phyloP scores from a whole-genome alignment of 2,113 vertebrate species.

The Brachyhypopomus occidentalis region DNA sequence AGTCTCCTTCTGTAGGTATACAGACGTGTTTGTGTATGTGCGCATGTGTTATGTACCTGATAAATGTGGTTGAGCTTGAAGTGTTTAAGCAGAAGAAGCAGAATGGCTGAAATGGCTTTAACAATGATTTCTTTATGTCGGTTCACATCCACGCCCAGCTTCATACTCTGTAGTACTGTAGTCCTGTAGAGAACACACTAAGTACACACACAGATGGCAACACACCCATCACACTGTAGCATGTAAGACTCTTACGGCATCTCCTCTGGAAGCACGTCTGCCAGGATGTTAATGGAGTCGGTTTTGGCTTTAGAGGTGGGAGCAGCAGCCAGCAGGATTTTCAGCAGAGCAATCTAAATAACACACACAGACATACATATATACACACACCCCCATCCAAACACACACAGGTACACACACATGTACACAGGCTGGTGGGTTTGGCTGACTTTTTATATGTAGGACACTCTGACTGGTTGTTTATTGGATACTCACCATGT shows the following conservation, averaged over 20 bases:
- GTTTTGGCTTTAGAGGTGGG: constrained; percentile 99
- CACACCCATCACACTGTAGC: background rate
- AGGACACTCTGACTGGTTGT: background rate
- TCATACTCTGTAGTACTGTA: constrained; percentile 98
- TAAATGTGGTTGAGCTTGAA: constrained; percentile 98
- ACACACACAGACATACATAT: background rate
- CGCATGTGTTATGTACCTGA: constrained; percentile 76
- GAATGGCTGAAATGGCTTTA: constrained; percentile 93
- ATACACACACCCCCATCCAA: constrained; percentile 18
- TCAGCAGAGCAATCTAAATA: constrained; percentile 90
- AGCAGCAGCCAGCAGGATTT: constrained; percentile 94
- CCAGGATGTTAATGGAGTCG: constrained; percentile 97
- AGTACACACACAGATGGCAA: background rate
- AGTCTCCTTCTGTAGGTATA: no score
- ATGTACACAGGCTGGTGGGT: no score
- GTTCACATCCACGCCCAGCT: constrained; percentile 95
- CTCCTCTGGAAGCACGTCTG: constrained; percentile 94
- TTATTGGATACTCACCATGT: constrained; percentile 84
- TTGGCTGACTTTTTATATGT: no score
- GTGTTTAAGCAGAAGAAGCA: constrained; percentile 94
- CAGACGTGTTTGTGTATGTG: background rate
- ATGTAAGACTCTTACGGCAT: constrained; percentile 88
- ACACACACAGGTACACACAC: background rate
- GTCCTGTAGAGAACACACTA: constrained; percentile 75
- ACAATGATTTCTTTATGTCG: constrained; percentile 98